Evolutionary conservation across 2,113 vertebrate genomes (phyloP).

Genomic region (Megalops atlanticus): DNA sequence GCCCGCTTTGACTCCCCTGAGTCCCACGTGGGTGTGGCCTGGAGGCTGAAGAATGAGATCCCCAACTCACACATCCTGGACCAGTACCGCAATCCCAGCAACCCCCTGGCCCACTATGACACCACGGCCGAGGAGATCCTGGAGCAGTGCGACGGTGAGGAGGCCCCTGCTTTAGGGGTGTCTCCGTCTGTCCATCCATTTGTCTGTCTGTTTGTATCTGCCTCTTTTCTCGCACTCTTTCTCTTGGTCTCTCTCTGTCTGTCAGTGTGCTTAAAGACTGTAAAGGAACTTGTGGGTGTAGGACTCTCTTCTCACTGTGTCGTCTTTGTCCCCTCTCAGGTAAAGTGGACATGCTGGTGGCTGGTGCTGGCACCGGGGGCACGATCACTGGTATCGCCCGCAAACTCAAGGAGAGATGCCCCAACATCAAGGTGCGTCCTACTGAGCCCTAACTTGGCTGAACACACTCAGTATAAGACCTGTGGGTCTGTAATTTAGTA

Average conservation of each 20-base stretch:
- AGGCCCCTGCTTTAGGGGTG: background rate
- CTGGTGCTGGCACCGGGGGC: conserved; percentile 86
- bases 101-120: conserved; percentile 93
- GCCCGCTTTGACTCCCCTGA: conserved; percentile 94
- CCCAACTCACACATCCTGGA: conserved; percentile 92
- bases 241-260: background rate
- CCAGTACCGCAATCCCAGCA: conserved; percentile 95
- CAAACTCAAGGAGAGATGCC: conserved; percentile 93
- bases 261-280: too few relatives aligned
- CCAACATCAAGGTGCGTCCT: conserved; percentile 78
- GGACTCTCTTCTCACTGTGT: too few relatives aligned
- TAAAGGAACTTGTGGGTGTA: too few relatives aligned
- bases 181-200: background rate
- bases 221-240: too few relatives aligned
- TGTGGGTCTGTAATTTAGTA: too few relatives aligned
- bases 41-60: conserved; percentile 93
- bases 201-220: background rate
- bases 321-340: conserved; percentile 61
- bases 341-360: conserved; percentile 92
- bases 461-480: too few relatives aligned
- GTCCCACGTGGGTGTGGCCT: conserved; percentile 94
- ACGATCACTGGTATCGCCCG: conserved; percentile 93
- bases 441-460: background rate
- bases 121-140: conserved; percentile 92
- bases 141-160: conserved; percentile 85